Conservation (phyloP, 2,113 vertebrate species). For the Chaetodon trifascialis region DNA sequence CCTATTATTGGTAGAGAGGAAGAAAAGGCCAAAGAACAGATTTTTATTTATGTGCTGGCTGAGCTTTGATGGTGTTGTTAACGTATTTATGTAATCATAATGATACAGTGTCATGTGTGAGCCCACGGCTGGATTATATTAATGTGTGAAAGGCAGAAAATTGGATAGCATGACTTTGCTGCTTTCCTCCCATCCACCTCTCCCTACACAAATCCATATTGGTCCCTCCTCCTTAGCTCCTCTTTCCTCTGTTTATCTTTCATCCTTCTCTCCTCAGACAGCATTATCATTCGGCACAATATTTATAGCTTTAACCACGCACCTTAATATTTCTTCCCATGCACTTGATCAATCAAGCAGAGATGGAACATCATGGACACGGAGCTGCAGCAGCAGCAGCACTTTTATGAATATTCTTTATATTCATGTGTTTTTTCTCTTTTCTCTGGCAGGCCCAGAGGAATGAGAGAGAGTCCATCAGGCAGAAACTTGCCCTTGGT, state of each 20-base stretch:
- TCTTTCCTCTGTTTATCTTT: neutral
- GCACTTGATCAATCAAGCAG: conserved; percentile 10
- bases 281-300: conserved; percentile 4
- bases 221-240: neutral
- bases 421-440: conserved; percentile 24
- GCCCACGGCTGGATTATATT: neutral
- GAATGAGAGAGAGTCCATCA: conserved; percentile 97
- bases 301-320: conserved; percentile 24
- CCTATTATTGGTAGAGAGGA: neutral
- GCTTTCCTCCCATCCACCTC: neutral
- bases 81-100: neutral
- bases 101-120: neutral
- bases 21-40: neutral
- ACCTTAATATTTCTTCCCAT: neutral
- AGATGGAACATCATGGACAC: neutral
- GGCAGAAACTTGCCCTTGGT: conserved; percentile 98
- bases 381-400: conserved; percentile 5
- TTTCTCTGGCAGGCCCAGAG: conserved; percentile 91
- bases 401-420: conserved; percentile 31
- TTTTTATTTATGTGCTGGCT: neutral
- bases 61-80: neutral
- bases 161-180: conserved; percentile 20
- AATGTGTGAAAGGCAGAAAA: neutral
- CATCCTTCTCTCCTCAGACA: neutral
- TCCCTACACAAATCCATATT: neutral